Evolutionary conservation across 2,888 invertebrate species (phyloP).

Genomic region (Hololepta plana): DNA sequence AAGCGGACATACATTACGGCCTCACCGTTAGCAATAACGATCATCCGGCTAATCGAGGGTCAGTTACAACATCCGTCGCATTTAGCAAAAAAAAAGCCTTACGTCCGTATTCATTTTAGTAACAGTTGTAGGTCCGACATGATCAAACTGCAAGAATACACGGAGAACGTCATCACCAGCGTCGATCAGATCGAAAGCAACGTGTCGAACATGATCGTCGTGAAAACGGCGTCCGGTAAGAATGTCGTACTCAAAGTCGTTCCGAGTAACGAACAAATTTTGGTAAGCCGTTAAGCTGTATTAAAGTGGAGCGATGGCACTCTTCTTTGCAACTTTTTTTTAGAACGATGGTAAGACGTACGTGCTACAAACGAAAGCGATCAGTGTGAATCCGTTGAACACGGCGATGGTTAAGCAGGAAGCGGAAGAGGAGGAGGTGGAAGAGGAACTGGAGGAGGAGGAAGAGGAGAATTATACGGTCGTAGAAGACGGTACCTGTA

Average conservation of each 20-base stretch:
- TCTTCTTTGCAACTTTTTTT: too few species aligned
- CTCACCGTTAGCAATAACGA: slow-evolving; percentile 13
- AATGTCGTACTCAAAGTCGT: slow-evolving; percentile 26
- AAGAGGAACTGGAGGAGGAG: slow-evolving; percentile 10
- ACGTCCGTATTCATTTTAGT: background rate
- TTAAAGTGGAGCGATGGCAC: slow-evolving; percentile 7
- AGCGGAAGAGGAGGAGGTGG: slow-evolving; percentile 9
- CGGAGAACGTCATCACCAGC: slow-evolving; percentile 13
- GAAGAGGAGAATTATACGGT: slow-evolving; percentile 8
- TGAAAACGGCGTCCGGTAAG: slow-evolving; percentile 26
- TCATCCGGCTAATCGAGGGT: slow-evolving; percentile 21
- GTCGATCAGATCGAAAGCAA: slow-evolving; percentile 15
- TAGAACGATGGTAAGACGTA: slow-evolving; percentile 10
- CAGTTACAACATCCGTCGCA: slow-evolving; percentile 7
- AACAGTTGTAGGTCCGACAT: too few species aligned
- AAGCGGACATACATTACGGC: slow-evolving; percentile 26
- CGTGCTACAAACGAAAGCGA: slow-evolving; percentile 13
- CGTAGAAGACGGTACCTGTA: slow-evolving; percentile 7
- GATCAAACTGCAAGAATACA: too few species aligned
- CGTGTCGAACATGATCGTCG: slow-evolving; percentile 24
- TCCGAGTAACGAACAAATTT: slow-evolving; percentile 17
- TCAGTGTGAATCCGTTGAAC: slow-evolving; percentile 12
- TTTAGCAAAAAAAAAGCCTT: background rate
- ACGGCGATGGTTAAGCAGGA: slow-evolving; percentile 9
- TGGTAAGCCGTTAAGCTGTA: slow-evolving; percentile 1